phyloP scores from a whole-genome alignment of 2,888 invertebrate species.

The Diplolepis rosae region DNA sequence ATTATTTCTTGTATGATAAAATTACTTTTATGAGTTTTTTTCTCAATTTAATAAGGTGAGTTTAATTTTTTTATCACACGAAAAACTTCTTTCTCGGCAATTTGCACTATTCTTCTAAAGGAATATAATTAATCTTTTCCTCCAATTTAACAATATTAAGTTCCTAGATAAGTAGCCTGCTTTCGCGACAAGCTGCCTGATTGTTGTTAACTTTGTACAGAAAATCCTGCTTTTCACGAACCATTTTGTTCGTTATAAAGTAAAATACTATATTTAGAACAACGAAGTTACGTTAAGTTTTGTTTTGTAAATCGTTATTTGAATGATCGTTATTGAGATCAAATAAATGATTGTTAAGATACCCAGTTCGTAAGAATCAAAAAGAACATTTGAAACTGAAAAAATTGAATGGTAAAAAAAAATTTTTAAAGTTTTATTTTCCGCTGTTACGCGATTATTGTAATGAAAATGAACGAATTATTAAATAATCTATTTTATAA shows the following conservation, averaged over 20 bases:
- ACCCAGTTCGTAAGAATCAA: background rate
- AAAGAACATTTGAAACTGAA: conserved; percentile 1
- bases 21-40: no score
- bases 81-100: background rate
- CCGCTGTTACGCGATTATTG: no score
- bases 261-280: conserved; percentile 8
- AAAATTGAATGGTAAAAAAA: no score
- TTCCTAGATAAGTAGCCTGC: background rate
- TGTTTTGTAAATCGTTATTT: conserved; percentile 16
- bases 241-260: background rate
- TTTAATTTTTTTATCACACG: background rate
- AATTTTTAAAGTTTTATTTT: no score
- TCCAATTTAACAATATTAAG: background rate
- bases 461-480: no score
- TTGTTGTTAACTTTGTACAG: conserved; percentile 12
- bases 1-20: background rate
- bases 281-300: conserved; percentile 29
- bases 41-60: background rate
- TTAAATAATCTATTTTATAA: no score
- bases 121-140: background rate
- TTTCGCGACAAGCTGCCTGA: background rate
- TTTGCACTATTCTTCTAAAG: background rate
- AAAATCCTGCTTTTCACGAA: conserved; percentile 11
- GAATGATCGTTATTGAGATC: background rate
- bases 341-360: conserved; percentile 23